Conservation (phyloP, 64 coral and sea anemone genomes). For the Anthopleura sola region DNA sequence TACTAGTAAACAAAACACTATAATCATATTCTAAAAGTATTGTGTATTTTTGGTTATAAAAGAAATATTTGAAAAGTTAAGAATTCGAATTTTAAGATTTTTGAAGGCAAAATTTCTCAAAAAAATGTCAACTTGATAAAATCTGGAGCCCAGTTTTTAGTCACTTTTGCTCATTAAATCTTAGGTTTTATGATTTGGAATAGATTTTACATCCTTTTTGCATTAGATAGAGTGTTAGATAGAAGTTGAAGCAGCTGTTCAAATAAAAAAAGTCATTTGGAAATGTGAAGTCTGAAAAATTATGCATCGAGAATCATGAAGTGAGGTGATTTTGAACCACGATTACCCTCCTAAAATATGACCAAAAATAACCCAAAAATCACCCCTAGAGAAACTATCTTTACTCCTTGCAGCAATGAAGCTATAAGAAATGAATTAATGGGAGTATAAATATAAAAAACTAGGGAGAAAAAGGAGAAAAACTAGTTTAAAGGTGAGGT, state of each 20-base stretch:
- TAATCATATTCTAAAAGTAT: no score
- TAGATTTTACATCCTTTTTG: not conserved
- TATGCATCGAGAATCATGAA: not conserved
- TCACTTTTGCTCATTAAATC: no score
- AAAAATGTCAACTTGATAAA: no score
- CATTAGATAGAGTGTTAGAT: not conserved
- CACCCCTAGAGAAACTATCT: not conserved
- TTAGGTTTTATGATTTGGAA: not conserved
- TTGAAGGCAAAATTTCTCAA: no score
- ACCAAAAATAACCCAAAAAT: not conserved
- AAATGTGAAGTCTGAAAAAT: not conserved
- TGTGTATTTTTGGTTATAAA: no score
- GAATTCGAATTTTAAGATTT: no score
- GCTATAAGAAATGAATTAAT: not conserved
- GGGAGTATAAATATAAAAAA: not conserved
- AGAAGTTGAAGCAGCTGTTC: not conserved
- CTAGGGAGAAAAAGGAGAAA: not conserved
- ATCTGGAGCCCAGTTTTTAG: no score
- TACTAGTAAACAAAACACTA: no score
- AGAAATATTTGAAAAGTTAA: no score
- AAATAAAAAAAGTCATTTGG: not conserved
- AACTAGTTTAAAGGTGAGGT: not conserved
- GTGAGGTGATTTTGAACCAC: not conserved
- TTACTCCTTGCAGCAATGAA: not conserved
- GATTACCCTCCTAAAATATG: not conserved